Evolutionary conservation across 2,113 vertebrate genomes (phyloP).

Genomic region (Isurus oxyrinchus): DNA sequence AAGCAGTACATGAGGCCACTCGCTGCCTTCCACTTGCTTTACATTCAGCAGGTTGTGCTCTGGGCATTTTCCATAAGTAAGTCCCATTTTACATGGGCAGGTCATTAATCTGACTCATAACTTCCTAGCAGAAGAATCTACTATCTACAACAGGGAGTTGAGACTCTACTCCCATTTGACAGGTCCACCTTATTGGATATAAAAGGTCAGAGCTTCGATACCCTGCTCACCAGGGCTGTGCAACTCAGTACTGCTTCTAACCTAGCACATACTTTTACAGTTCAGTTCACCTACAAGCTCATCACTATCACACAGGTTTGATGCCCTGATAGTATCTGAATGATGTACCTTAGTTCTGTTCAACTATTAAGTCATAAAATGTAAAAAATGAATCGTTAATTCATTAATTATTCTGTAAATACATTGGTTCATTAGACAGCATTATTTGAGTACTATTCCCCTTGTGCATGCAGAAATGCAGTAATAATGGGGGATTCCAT

Average conservation of each 20-base stretch:
- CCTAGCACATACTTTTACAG: not conserved
- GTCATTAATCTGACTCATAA: not conserved
- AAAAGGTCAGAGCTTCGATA: not conserved
- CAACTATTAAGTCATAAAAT: not conserved
- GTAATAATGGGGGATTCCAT: not conserved
- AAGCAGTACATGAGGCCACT: not conserved
- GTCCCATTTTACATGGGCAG: not conserved
- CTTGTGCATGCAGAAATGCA: not conserved
- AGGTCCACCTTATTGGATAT: too few relatives aligned
- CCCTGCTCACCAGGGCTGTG: not conserved
- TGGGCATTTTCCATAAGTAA: not conserved
- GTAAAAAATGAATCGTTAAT: not conserved
- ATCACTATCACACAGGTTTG: not conserved
- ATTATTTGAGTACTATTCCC: not conserved
- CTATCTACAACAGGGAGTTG: not conserved
- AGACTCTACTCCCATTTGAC: not conserved
- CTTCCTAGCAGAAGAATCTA: not conserved
- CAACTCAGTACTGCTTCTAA: not conserved
- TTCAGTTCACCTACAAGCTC: not conserved
- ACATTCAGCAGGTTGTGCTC: not conserved
- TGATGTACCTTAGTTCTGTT: not conserved
- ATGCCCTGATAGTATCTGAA: not conserved
- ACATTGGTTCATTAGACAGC: not conserved
- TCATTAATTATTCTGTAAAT: not conserved
- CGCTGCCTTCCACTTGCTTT: not conserved